Evolutionary conservation across 2,797 vertebrate genomes (phyloP).

Genomic region (Hephaestus fuliginosus): DNA sequence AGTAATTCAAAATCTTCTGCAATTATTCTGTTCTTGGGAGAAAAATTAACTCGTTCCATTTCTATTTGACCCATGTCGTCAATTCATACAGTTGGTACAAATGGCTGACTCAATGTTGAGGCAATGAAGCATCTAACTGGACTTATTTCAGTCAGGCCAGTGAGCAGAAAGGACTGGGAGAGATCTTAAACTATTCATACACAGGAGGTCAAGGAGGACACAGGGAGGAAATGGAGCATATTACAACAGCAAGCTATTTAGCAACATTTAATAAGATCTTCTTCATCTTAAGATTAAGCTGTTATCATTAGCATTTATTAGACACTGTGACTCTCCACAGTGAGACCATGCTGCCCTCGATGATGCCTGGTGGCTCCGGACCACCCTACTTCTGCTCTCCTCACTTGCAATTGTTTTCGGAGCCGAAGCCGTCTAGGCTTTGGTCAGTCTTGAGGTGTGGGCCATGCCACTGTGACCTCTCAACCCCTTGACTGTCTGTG

Average conservation of each 20-base stretch:
- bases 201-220: neutral
- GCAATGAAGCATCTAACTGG: slow-evolving; percentile 34
- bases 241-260: neutral
- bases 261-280: neutral
- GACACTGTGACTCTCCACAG: neutral
- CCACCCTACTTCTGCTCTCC: slow-evolving; percentile 39
- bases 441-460: slow-evolving; percentile 64
- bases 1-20: neutral
- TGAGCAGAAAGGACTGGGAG: slow-evolving; percentile 4
- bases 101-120: slow-evolving; percentile 8
- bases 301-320: slow-evolving; percentile 35
- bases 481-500: slow-evolving; percentile 57
- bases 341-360: neutral
- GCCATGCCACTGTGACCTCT: slow-evolving; percentile 58
- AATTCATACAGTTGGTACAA: slow-evolving; percentile 7
- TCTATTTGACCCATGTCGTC: slow-evolving; percentile 13
- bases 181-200: neutral
- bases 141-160: slow-evolving; percentile 28
- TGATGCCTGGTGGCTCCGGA: slow-evolving; percentile 16
- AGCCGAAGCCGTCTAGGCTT: slow-evolving; percentile 67
- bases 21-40: neutral
- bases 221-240: neutral
- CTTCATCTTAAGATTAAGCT: neutral
- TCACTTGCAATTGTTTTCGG: slow-evolving; percentile 65
- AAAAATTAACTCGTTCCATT: slow-evolving; percentile 13